phyloP scores from a whole-genome alignment of 2,113 vertebrate species.

The Nerophis lumbriciformis region DNA sequence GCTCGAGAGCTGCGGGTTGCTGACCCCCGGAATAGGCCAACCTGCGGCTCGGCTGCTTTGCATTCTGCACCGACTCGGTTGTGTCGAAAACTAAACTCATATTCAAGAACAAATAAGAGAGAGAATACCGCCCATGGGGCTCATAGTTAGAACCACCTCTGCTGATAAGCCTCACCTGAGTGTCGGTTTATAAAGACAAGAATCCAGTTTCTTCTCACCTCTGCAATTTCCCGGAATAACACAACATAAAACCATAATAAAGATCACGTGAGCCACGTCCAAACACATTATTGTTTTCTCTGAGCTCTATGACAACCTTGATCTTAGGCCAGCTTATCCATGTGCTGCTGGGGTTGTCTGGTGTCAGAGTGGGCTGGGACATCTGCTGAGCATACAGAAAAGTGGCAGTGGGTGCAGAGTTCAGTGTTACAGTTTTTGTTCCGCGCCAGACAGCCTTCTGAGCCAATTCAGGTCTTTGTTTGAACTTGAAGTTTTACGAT shows the following conservation, averaged over 20 bases:
- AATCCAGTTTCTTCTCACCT: not conserved
- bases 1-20: too few relatives aligned
- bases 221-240: too few relatives aligned
- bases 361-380: slow-evolving; percentile 19
- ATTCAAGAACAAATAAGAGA: too few relatives aligned
- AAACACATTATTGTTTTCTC: slow-evolving; percentile 12
- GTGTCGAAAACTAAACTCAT: too few relatives aligned
- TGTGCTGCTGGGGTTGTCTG: not conserved
- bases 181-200: not conserved
- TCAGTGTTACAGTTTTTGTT: slow-evolving; percentile 27
- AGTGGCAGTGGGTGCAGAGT: slow-evolving; percentile 25
- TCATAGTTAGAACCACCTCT: too few relatives aligned
- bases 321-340: slow-evolving; percentile 9
- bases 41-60: too few relatives aligned
- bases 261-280: not conserved
- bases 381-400: slow-evolving; percentile 54
- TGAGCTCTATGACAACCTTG: slow-evolving; percentile 7
- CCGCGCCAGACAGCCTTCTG: not conserved
- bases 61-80: too few relatives aligned
- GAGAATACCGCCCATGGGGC: too few relatives aligned
- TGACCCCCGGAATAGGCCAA: too few relatives aligned
- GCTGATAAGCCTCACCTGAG: not conserved
- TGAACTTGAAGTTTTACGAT: slow-evolving; percentile 48
- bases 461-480: slow-evolving; percentile 27
- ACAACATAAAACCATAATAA: not conserved